Conservation (phyloP, 2,797 vertebrate species). For the Rousettus madagascariensis region DNA sequence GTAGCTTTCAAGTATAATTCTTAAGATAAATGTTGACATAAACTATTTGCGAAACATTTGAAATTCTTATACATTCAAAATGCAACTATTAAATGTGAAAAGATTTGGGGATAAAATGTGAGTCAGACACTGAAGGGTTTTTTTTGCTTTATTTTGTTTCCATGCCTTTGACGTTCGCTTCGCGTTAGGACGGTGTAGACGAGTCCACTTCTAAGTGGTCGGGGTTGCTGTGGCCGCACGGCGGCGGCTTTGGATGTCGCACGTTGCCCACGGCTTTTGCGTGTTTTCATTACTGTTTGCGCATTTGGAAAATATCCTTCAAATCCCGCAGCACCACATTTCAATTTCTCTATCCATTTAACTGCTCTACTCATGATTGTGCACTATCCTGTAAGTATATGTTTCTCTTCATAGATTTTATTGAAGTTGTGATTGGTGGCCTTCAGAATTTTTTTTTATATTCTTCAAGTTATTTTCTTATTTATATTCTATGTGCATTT, state of each 20-base stretch:
- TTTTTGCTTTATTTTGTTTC: conserved; percentile 39
- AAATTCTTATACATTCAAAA: conserved; percentile 53
- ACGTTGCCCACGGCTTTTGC: conserved; percentile 55
- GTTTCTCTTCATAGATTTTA: conserved; percentile 76
- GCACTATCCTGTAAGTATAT: conserved; percentile 66
- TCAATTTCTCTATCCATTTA: conserved; percentile 68
- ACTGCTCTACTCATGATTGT: conserved; percentile 38
- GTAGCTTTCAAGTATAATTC: conserved; percentile 50
- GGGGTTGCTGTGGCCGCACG: conserved; percentile 70
- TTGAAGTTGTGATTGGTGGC: conserved; percentile 52
- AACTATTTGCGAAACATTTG: conserved; percentile 36
- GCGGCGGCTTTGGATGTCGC: conserved; percentile 72
- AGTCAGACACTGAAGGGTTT: conserved; percentile 70
- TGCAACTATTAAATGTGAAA: conserved; percentile 70
- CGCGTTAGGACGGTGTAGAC: conserved; percentile 64
- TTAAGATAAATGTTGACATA: conserved; percentile 22
- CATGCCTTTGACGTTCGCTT: conserved; percentile 35
- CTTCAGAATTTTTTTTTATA: conserved; percentile 70
- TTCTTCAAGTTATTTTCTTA: conserved; percentile 70
- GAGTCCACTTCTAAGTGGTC: conserved; percentile 68
- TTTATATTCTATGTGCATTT: conserved; percentile 72
- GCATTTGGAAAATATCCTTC: conserved; percentile 77
- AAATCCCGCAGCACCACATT: conserved; percentile 62
- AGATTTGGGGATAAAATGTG: conserved; percentile 62
- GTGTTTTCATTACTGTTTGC: conserved; percentile 73